Evolutionary conservation across 2,113 vertebrate species (phyloP), one percentile per base, ranked within the genome.

Genomic region (Chitala chitala): DNA sequence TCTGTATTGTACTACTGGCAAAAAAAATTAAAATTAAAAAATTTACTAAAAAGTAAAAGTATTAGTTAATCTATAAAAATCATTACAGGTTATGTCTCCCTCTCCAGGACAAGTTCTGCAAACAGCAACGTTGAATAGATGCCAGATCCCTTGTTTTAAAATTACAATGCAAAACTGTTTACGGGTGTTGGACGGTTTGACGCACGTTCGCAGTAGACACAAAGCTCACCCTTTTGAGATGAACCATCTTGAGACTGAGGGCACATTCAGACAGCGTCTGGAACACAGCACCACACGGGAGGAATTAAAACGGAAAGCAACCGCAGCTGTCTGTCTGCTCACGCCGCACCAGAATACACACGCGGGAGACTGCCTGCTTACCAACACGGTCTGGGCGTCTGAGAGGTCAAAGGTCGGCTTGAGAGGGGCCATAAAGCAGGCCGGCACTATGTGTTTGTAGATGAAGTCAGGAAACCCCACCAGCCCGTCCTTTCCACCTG

Each of bases 371-470:
- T 53, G 46, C 12, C 7, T 6, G 33, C 90, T 63, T 78, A 99
- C 97, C 93, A 99, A 87, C 26, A 97, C 91, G 3, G 96, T 98
- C 82, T 98, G 97, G 51, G 95, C 97, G 78, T 99, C 97, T 2
- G 94, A 93, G 61, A 99, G 92, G 85, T 98, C 97, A 86, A 98
- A 98, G 0, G 94, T 97, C 40, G 95, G 93, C 75, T 99, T 99
- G 74, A 98, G 90, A 76, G 97, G 97, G 68, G 97, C 96, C 78
- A 98, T 84, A 86, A 99, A 99, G 82, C 97, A 99, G 0, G 97
- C 96, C 0, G 97, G 95, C 33, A 99, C 93, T 55, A 99, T 98
- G 87, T 98, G 93, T 80, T 98, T 99, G 87, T 98, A 99, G 86
- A 97, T 92, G 83, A 99, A 99, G 85, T 98, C 96, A 15, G 94